A percentile compares a stretch with the other conserved stretches of the same genome.
Evolutionary conservation across 2,888 invertebrate species (phyloP).

Genomic region (Choristoneura rosaceana): DNA sequence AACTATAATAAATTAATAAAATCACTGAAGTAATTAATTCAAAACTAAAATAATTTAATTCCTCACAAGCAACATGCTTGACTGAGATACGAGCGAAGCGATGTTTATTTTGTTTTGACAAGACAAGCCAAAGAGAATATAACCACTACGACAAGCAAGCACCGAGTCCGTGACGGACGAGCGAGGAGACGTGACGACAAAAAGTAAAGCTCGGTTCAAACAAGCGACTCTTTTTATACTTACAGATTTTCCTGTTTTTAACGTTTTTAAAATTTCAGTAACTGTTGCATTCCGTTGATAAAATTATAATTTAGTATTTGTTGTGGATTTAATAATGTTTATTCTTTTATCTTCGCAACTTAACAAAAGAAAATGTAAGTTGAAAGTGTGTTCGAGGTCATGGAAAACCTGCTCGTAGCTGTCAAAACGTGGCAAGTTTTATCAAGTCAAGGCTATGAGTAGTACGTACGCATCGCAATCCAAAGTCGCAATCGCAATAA

Average conservation of each 20-base stretch:
- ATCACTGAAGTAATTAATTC: constrained; percentile 6
- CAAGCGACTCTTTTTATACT: constrained; percentile 4
- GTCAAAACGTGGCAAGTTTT: background rate
- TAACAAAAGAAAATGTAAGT: background rate
- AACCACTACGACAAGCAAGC: too few relatives aligned
- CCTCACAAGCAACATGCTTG: constrained; percentile 11
- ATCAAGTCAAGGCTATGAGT: background rate
- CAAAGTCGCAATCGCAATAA: too few relatives aligned
- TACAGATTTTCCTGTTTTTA: background rate
- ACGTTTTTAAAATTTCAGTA: background rate
- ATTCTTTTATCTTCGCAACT: background rate
- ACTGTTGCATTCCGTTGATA: background rate
- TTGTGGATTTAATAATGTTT: background rate
- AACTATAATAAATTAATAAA: background rate
- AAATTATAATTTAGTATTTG: background rate
- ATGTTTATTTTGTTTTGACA: constrained; percentile 31
- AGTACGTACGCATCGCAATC: too few relatives aligned
- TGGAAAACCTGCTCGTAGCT: background rate
- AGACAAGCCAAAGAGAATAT: too few relatives aligned
- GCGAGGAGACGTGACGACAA: too few relatives aligned
- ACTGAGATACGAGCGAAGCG: background rate
- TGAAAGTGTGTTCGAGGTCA: background rate
- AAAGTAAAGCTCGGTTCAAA: constrained; percentile 1
- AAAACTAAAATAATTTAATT: constrained; percentile 11
- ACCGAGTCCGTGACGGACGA: too few relatives aligned